These are phyloP conservation scores for Martes martes DNA, from an alignment of 2,113 vertebrate genomes.

Conservation along the genomic window DNA sequence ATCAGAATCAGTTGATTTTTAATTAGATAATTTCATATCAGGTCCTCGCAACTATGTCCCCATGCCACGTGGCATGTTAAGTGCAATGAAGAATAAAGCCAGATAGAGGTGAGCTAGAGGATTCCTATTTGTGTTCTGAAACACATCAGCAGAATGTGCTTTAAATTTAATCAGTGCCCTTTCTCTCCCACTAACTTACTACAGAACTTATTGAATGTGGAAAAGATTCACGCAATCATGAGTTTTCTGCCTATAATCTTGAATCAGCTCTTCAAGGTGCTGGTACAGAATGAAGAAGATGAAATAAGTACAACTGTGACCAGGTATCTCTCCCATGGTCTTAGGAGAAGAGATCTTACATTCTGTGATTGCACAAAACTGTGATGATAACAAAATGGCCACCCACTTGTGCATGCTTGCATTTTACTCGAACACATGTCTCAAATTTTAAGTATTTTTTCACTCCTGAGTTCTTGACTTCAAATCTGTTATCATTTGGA, in stretches of 20 bases:
- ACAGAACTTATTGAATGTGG: slow-evolving; percentile 95
- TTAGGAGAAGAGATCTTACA: too few relatives aligned
- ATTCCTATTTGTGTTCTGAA: not conserved
- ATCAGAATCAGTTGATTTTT: not conserved
- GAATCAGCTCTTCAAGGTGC: slow-evolving; percentile 96
- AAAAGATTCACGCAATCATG: slow-evolving; percentile 95
- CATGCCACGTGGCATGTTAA: not conserved
- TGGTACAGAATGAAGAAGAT: slow-evolving; percentile 92
- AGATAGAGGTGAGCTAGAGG: not conserved
- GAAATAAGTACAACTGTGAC: slow-evolving; percentile 91
- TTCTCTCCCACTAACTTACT: slow-evolving; percentile 12
- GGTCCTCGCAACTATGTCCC: not conserved
- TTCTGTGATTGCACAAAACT: not conserved
- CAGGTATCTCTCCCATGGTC: slow-evolving; percentile 85
- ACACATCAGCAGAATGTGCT: not conserved
- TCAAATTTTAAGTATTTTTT: not conserved
- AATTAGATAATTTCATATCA: not conserved
- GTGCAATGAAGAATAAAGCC: not conserved
- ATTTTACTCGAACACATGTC: not conserved
- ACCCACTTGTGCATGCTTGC: not conserved
- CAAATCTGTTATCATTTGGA: not conserved
- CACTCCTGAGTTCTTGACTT: not conserved
- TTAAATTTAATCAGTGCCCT: not conserved
- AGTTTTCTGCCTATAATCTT: slow-evolving; percentile 96
- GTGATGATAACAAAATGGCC: not conserved